Evolutionary conservation across 37 sponge, comb jelly and placozoan genomes (phyloP), one percentile per base, ranked within the genome.

Genomic region (Geodia barretti): DNA sequence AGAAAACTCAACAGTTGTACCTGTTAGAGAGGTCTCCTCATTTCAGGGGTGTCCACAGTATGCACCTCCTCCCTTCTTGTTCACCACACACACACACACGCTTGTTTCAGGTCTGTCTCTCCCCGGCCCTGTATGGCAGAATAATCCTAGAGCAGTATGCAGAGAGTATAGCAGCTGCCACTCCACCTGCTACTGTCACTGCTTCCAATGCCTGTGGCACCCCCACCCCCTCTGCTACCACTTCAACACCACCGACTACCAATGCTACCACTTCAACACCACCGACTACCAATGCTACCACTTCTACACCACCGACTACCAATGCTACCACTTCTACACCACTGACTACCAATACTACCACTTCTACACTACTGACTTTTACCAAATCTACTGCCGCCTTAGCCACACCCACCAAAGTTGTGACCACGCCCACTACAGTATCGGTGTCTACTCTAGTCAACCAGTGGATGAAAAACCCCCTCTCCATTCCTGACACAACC

Each of bases 121-220:
- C 93, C 1, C 93, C 93, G 21, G 72, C 66, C 3, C 58, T 92
- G n/a, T 81, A 84, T 68, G 78, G 89, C 62, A 40, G 93, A 47
- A 84, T 88, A 59, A 88, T 92, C 62, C 69, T 92, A 66, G 93
- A 92, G 73, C 38, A 65, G 61, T 79, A 61, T 30, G 54, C 54
- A 47, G 54, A 47, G 14, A 47, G 14, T 14, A 17, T 47, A 14
- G n/a, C n/a, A n/a, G 60, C 60, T 59, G 20, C 19, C 20, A 14
- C 14, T 14, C 19, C 60, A 59, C 60, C 60, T 59, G 14, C 20
- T 21, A 20, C 60, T 59, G 14, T 20, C 60, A n/a, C n/a, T n/a
- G n/a, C n/a, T n/a, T n/a, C n/a, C n/a, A n/a, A n/a, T n/a, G n/a
- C n/a, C n/a, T n/a, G n/a, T n/a, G n/a, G n/a, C n/a, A n/a, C n/a